A percentile compares a stretch with the other conserved stretches of the same genome.
These are phyloP conservation scores for Amblyteles armatorius DNA, from an alignment of 2,888 invertebrate genomes.

Conservation along the genomic window DNA sequence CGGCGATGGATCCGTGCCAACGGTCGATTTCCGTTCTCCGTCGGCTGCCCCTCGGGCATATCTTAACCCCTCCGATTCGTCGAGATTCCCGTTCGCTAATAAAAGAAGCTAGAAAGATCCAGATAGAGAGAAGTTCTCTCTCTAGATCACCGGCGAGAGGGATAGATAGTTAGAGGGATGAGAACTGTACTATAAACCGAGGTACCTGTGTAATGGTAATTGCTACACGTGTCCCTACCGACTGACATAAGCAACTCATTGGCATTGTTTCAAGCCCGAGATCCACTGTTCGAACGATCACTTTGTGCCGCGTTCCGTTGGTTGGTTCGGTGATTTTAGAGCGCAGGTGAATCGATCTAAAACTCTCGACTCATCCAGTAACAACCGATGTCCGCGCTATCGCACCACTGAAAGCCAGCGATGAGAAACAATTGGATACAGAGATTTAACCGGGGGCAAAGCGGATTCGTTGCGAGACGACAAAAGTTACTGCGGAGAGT, in stretches of 20 bases:
- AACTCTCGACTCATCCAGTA: not conserved
- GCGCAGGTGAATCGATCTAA: slow-evolving; percentile 2
- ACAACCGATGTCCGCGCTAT: not conserved
- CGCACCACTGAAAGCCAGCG: not conserved
- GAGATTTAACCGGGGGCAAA: not conserved
- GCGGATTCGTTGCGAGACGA: not conserved
- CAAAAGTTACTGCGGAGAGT: too few relatives aligned
- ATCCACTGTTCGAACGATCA: slow-evolving; percentile 46
- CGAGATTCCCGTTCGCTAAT: slow-evolving; percentile 46
- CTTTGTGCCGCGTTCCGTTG: slow-evolving; percentile 4
- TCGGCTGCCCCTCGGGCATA: slow-evolving; percentile 22
- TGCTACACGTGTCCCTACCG: slow-evolving; percentile 76
- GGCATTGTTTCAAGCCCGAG: slow-evolving; percentile 78
- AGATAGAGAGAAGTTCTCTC: slow-evolving; percentile 13
- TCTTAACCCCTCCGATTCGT: slow-evolving; percentile 19
- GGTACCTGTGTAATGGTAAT: slow-evolving; percentile 78
- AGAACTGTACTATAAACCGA: slow-evolving; percentile 51
- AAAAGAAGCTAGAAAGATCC: slow-evolving; percentile 47
- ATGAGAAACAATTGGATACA: slow-evolving; percentile 2
- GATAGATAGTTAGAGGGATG: not conserved
- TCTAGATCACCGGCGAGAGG: not conserved
- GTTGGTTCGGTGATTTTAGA: slow-evolving; percentile 33
- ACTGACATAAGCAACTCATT: slow-evolving; percentile 71
- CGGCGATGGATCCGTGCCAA: slow-evolving; percentile 66
- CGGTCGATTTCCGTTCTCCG: slow-evolving; percentile 66